Evolutionary conservation across 2,888 invertebrate species (phyloP).

Genomic region (Ctenicera cuprea): DNA sequence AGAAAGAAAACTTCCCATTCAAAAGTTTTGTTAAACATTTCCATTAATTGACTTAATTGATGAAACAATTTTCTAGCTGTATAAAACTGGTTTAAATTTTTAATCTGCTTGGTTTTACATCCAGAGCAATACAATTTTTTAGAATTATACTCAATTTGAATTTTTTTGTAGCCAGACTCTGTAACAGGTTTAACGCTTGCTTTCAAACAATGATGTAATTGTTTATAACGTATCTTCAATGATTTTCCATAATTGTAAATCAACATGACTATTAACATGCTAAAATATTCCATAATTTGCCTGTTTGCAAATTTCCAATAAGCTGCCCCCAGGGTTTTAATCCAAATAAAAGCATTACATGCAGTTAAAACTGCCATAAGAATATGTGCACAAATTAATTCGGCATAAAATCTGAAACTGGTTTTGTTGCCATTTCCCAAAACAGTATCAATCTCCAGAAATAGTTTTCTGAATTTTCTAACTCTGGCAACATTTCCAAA

Average conservation of each 20-base stretch:
- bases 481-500: background rate
- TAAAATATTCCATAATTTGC: background rate
- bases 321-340: background rate
- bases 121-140: background rate
- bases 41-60: background rate
- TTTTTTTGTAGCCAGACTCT: background rate
- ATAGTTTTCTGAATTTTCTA: background rate
- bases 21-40: slow-evolving; percentile 1
- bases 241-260: slow-evolving; percentile 6
- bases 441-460: background rate
- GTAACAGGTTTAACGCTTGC: background rate
- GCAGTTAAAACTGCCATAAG: background rate
- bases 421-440: background rate
- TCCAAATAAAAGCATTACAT: background rate
- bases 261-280: background rate
- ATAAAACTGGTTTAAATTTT: background rate
- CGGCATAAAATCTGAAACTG: background rate
- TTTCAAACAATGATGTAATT: background rate
- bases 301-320: background rate
- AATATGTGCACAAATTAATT: background rate
- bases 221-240: background rate
- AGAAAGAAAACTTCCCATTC: slow-evolving; percentile 11
- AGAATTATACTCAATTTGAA: background rate
- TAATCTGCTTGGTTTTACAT: background rate
- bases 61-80: background rate